Conservation (phyloP, 2,888 invertebrate genomes). For the Trachelus tabidus region DNA sequence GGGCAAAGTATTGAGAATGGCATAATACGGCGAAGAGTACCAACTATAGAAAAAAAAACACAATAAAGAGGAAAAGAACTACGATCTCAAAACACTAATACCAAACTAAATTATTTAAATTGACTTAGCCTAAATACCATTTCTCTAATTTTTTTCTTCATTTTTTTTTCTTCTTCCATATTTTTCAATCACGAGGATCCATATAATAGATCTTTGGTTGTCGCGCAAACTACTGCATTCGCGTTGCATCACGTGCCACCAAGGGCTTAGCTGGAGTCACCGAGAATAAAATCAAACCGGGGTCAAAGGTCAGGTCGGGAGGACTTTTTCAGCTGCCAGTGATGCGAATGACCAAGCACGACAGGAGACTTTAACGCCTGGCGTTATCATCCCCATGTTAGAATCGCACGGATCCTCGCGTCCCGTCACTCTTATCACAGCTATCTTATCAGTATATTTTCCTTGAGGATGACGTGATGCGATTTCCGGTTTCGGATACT, state of each 20-base stretch:
- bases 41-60: conserved; percentile 22
- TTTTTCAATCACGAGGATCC: conserved; percentile 14
- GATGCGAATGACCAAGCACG: neutral
- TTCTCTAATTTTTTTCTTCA: conserved; percentile 9
- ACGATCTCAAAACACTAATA: conserved; percentile 51
- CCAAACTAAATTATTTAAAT: conserved; percentile 48
- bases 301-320: neutral
- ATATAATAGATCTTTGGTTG: conserved; percentile 23
- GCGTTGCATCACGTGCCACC: neutral
- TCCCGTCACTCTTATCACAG: neutral
- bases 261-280: neutral
- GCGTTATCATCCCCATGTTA: neutral
- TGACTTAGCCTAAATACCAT: conserved; percentile 26
- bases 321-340: neutral
- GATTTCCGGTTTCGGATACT: neutral
- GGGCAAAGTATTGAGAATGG: neutral
- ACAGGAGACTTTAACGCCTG: neutral
- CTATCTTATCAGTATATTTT: neutral
- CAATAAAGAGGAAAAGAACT: conserved; percentile 20
- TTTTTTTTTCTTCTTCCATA: conserved; percentile 15
- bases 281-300: neutral
- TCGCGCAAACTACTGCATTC: conserved; percentile 23
- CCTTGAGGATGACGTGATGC: neutral
- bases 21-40: conserved; percentile 17
- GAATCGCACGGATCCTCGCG: neutral